Conservation (phyloP, 2,888 invertebrate genomes). For the Oscheius sp. region DNA sequence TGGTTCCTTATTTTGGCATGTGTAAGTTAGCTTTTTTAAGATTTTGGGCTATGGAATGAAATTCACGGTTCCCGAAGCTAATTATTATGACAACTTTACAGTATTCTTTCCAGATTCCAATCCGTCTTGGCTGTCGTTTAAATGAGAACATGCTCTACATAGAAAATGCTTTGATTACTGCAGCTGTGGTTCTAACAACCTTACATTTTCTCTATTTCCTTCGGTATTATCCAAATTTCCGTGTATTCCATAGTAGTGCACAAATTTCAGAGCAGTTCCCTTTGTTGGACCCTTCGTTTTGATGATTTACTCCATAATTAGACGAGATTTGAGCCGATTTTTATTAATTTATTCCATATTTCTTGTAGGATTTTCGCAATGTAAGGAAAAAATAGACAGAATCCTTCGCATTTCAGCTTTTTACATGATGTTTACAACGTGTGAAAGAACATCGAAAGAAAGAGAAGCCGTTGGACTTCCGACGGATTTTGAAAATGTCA, state of each 20-base stretch:
- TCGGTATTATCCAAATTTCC: neutral
- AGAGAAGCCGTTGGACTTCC: neutral
- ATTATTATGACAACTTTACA: neutral
- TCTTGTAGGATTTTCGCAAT: slow-evolving; percentile 96
- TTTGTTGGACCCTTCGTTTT: slow-evolving; percentile 97
- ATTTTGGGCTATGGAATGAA: slow-evolving; percentile 77
- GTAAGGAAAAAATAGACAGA: neutral
- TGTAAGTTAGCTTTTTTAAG: slow-evolving; percentile 79
- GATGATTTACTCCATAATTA: slow-evolving; percentile 98
- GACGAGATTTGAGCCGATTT: slow-evolving; percentile 93
- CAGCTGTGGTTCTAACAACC: slow-evolving; percentile 52
- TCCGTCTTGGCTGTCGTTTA: slow-evolving; percentile 40
- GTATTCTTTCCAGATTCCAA: slow-evolving; percentile 31
- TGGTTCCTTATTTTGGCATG: slow-evolving; percentile 88
- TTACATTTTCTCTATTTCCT: slow-evolving; percentile 49
- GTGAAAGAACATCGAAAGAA: slow-evolving; percentile 38
- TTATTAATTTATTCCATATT: slow-evolving; percentile 89
- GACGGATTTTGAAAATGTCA: slow-evolving; percentile 36
- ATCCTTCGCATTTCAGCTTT: slow-evolving; percentile 75
- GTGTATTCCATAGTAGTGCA: no score
- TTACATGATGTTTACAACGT: slow-evolving; percentile 89
- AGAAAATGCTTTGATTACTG: slow-evolving; percentile 47
- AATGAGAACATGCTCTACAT: slow-evolving; percentile 74
- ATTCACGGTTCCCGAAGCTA: slow-evolving; percentile 8
- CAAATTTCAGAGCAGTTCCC: slow-evolving; percentile 52